These are phyloP conservation scores for Nezara viridula DNA, from an alignment of 2,888 invertebrate genomes.

Conservation along the genomic window DNA sequence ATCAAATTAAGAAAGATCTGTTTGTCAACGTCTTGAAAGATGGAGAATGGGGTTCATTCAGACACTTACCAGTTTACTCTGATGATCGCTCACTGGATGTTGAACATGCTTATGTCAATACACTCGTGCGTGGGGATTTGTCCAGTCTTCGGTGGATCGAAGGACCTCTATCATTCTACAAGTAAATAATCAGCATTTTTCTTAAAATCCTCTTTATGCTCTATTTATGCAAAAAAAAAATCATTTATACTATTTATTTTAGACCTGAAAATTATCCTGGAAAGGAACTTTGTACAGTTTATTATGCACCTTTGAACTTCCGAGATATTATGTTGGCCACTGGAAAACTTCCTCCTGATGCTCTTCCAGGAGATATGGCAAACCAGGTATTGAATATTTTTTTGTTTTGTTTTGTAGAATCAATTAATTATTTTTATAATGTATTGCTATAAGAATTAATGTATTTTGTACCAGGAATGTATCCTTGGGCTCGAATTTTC, in stretches of 20 bases:
- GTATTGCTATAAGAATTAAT: background rate
- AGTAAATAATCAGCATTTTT: constrained; percentile 1
- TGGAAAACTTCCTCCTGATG: constrained; percentile 96
- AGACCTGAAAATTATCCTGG: constrained; percentile 69
- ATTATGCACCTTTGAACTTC: constrained; percentile 97
- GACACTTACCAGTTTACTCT: constrained; percentile 80
- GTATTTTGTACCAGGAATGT: constrained; percentile 80
- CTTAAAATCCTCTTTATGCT: background rate
- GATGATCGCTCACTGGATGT: constrained; percentile 71
- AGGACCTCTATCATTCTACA: constrained; percentile 74
- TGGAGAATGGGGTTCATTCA: constrained; percentile 85
- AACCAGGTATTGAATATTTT: background rate
- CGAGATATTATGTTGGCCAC: constrained; percentile 98
- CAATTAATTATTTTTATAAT: background rate
- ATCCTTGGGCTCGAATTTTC: constrained; percentile 95
- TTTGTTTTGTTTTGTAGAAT: background rate
- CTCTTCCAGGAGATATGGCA: constrained; percentile 85
- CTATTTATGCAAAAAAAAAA: background rate
- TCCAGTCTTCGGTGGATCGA: constrained; percentile 95
- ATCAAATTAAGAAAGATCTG: constrained; percentile 82
- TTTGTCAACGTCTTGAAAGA: constrained; percentile 87
- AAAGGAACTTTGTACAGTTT: constrained; percentile 85
- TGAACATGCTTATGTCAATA: constrained; percentile 96
- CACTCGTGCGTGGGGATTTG: constrained; percentile 92
- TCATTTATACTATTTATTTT: constrained; percentile 58